phyloP scores from a whole-genome alignment of 2,797 vertebrate species.

The Hephaestus fuliginosus region DNA sequence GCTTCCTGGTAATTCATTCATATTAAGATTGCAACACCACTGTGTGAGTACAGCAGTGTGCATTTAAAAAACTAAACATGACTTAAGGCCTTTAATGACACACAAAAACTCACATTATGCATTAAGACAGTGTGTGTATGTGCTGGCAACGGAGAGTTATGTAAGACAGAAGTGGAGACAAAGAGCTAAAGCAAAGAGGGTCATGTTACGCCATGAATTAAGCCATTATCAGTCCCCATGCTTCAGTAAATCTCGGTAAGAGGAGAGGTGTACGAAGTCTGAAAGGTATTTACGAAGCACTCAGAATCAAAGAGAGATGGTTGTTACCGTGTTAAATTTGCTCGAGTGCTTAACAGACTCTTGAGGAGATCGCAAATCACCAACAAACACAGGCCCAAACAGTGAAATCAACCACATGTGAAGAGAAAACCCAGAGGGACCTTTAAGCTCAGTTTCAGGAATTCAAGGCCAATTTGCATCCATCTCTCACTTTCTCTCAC shows the following conservation, averaged over 20 bases:
- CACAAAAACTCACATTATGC: constrained; percentile 24
- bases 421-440: constrained; percentile 18
- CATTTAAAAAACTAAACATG: constrained; percentile 24
- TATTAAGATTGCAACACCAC: constrained; percentile 37
- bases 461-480: constrained; percentile 39
- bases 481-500: constrained; percentile 5
- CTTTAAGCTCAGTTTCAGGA: constrained; percentile 26
- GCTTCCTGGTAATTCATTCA: constrained; percentile 6
- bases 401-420: constrained; percentile 16
- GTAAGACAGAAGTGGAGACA: constrained; percentile 42
- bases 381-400: constrained; percentile 27
- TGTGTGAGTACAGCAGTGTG: neutral
- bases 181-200: constrained; percentile 39
- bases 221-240: constrained; percentile 57
- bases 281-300: constrained; percentile 62
- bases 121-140: constrained; percentile 14
- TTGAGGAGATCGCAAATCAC: constrained; percentile 12
- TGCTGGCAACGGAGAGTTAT: constrained; percentile 38
- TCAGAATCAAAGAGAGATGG: constrained; percentile 34
- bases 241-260: constrained; percentile 54
- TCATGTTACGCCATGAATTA: constrained; percentile 55
- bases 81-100: constrained; percentile 4
- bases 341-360: constrained; percentile 40
- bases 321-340: constrained; percentile 48
- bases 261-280: constrained; percentile 49